Percentiles rank a stretch among this genome's conserved stretches.
phyloP scores from a whole-genome alignment of 1,140 invertebrate species.

The Pantala flavescens region DNA sequence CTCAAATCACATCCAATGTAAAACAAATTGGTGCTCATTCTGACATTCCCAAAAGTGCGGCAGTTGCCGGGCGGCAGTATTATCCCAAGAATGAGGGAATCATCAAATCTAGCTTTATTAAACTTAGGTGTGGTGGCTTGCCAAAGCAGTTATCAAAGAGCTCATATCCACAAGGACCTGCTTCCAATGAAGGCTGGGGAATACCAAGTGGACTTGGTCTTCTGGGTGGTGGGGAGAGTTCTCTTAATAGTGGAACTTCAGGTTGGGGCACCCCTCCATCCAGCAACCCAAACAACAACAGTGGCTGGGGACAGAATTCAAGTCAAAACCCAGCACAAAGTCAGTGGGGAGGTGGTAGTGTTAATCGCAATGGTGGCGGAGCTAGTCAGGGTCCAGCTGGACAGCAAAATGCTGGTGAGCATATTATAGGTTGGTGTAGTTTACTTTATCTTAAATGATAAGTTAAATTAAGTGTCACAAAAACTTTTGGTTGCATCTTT shows the following conservation, averaged over 20 bases:
- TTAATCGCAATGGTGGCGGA: slow-evolving; percentile 22
- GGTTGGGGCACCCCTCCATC: slow-evolving; percentile 58
- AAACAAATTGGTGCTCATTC: slow-evolving; percentile 20
- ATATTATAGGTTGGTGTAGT: slow-evolving; percentile 17
- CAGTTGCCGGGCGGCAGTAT: slow-evolving; percentile 5
- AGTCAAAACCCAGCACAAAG: slow-evolving; percentile 30
- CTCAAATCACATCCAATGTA: slow-evolving; percentile 6
- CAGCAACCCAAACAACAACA: slow-evolving; percentile 49
- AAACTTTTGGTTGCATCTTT: too few species aligned
- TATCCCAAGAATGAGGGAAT: slow-evolving; percentile 9
- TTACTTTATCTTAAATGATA: not conserved
- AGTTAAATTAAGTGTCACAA: too few species aligned
- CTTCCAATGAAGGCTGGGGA: slow-evolving; percentile 39
- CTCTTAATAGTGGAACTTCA: slow-evolving; percentile 57
- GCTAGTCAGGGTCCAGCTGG: slow-evolving; percentile 28
- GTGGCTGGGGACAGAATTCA: slow-evolving; percentile 34
- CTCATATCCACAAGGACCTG: slow-evolving; percentile 26
- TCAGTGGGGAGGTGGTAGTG: slow-evolving; percentile 22
- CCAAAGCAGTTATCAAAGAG: slow-evolving; percentile 4
- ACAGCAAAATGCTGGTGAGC: slow-evolving; percentile 26
- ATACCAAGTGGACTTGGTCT: slow-evolving; percentile 48
- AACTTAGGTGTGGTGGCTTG: not conserved
- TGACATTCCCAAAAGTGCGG: slow-evolving; percentile 18
- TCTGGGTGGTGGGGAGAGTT: slow-evolving; percentile 66
- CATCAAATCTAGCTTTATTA: slow-evolving; percentile 3